These are phyloP conservation scores for Sebastes taczanowskii DNA, from an alignment of 2,797 vertebrate species.

Conservation along the genomic window DNA sequence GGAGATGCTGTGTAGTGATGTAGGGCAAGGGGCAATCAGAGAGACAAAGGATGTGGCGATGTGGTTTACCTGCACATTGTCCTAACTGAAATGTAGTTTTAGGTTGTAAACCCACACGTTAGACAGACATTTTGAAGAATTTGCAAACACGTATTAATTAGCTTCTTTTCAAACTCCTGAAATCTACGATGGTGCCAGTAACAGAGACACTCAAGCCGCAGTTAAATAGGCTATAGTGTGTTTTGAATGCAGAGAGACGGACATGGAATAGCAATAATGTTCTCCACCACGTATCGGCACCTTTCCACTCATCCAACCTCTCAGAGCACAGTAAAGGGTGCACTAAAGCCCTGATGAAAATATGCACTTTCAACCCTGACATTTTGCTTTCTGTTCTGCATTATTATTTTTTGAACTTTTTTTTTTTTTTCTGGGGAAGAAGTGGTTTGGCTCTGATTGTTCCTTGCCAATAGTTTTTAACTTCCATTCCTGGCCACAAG, in stretches of 20 bases:
- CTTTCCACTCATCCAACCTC: conserved; percentile 31
- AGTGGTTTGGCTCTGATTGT: conserved; percentile 58
- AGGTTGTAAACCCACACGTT: conserved; percentile 2
- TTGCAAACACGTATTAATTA: conserved; percentile 1
- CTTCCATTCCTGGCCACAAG: conserved; percentile 54
- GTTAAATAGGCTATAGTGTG: background rate
- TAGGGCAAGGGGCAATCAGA: conserved; percentile 62
- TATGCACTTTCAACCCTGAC: conserved; percentile 45
- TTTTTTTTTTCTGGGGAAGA: conserved; percentile 1
- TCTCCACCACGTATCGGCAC: conserved; percentile 31
- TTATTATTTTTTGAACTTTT: background rate
- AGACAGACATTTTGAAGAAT: background rate
- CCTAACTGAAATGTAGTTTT: background rate
- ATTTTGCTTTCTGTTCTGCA: background rate
- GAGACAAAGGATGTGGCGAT: background rate
- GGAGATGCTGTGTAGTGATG: conserved; percentile 26
- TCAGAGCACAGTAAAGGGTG: conserved; percentile 40
- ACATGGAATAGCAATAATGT: conserved; percentile 75
- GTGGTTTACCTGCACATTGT: conserved; percentile 13
- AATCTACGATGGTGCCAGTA: conserved; percentile 6
- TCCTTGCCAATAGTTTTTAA: conserved; percentile 57
- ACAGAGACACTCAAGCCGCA: conserved; percentile 11
- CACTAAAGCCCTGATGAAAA: conserved; percentile 40
- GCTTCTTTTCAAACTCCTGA: conserved; percentile 16
- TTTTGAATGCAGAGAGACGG: conserved; percentile 33